Evolutionary conservation across 2,113 vertebrate genomes (phyloP).

Genomic region (Sus scrofa): DNA sequence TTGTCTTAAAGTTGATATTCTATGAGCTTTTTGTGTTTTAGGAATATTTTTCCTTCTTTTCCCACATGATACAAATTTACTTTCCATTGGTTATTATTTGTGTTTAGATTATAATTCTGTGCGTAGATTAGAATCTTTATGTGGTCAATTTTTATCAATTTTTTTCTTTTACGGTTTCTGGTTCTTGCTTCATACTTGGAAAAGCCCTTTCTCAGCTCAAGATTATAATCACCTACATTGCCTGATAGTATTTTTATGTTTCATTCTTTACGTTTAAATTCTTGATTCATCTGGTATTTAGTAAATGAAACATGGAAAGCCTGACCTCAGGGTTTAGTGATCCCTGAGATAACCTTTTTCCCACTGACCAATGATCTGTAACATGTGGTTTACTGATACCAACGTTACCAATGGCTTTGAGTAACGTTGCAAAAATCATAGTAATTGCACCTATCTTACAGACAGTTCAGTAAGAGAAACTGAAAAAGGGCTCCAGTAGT

Average conservation of each 20-base stretch:
- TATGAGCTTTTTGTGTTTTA: neutral
- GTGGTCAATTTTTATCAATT: neutral
- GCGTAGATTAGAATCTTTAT: neutral
- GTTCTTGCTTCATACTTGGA: neutral
- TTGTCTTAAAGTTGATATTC: constrained; percentile 27
- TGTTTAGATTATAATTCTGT: neutral
- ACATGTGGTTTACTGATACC: neutral
- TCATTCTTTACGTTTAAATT: constrained; percentile 6
- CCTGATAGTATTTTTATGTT: neutral
- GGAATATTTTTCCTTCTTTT: neutral
- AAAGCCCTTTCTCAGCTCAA: constrained; percentile 21
- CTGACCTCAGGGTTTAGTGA: neutral
- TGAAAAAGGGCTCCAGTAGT: neutral
- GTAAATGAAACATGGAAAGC: neutral
- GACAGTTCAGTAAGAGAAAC: neutral
- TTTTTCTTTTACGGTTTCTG: neutral
- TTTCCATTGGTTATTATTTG: neutral
- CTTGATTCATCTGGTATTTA: constrained; percentile 10
- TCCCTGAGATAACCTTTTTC: neutral
- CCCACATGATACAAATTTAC: neutral
- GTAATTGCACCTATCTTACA: neutral
- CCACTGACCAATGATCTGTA: neutral
- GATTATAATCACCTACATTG: neutral
- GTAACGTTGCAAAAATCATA: neutral
- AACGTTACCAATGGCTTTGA: neutral